Evolutionary conservation across 2,888 invertebrate species (phyloP).

Genomic region (Brenthis hecate): DNA sequence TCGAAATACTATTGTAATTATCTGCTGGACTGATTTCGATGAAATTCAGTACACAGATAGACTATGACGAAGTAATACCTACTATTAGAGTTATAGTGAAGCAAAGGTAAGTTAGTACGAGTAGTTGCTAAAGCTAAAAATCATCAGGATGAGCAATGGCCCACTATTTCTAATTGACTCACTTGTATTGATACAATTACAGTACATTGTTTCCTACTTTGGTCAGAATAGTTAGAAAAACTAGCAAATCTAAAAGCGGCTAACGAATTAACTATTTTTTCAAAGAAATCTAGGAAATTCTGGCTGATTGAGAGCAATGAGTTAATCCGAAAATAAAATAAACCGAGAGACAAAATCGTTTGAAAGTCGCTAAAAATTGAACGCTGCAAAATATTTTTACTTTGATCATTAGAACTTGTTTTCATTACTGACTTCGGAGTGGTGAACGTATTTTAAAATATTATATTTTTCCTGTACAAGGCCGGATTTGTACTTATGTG

Average conservation of each 20-base stretch:
- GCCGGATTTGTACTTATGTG: too few species aligned
- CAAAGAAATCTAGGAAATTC: slow-evolving; percentile 30
- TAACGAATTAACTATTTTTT: slow-evolving; percentile 39
- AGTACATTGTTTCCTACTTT: slow-evolving; percentile 5
- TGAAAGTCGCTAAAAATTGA: slow-evolving; percentile 35
- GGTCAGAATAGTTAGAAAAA: slow-evolving; percentile 17
- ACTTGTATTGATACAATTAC: slow-evolving; percentile 1
- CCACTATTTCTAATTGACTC: background rate
- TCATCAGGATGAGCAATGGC: background rate
- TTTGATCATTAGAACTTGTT: background rate
- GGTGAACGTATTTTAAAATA: too few species aligned
- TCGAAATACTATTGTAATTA: too few species aligned
- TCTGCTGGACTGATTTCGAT: too few species aligned
- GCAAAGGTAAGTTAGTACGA: too few species aligned
- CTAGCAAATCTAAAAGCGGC: slow-evolving; percentile 35
- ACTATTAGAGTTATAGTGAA: too few species aligned
- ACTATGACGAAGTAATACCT: too few species aligned
- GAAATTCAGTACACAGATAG: too few species aligned
- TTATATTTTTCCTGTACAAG: too few species aligned
- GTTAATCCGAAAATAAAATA: slow-evolving; percentile 50
- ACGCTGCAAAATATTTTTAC: background rate
- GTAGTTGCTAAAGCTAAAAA: too few species aligned
- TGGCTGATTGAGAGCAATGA: slow-evolving; percentile 42
- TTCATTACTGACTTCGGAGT: background rate
- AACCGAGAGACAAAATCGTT: slow-evolving; percentile 47